phyloP scores from a whole-genome alignment of 2,888 invertebrate species.

The Strigamia crassipes region DNA sequence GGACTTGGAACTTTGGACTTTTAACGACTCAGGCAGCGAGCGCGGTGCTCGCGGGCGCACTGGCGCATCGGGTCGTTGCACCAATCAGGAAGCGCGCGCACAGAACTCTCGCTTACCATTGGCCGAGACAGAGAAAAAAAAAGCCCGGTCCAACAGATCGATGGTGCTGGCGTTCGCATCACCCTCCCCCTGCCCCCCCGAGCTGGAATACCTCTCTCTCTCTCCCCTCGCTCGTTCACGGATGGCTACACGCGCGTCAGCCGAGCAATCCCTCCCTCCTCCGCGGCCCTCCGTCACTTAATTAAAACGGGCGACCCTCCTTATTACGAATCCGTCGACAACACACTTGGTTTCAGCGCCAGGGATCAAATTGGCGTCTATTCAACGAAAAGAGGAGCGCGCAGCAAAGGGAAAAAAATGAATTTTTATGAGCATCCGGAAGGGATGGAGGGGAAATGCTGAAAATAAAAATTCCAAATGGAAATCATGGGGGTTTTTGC shows the following conservation, averaged over 20 bases:
- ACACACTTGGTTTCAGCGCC: not conserved
- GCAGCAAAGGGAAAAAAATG: not conserved
- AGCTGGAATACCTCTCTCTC: not conserved
- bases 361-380: not conserved
- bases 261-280: not conserved
- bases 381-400: not conserved
- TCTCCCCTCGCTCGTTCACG: not conserved
- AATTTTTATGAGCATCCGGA: constrained; percentile 10
- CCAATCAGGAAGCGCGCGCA: not conserved
- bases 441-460: not conserved
- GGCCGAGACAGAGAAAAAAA: not conserved
- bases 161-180: not conserved
- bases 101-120: not conserved
- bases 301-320: not conserved
- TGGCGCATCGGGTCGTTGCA: not conserved
- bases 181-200: not conserved
- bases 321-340: not conserved
- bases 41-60: not conserved
- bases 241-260: constrained; percentile 3
- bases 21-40: not conserved
- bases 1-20: not conserved
- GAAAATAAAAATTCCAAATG: not conserved
- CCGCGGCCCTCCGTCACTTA: not conserved
- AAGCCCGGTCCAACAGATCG: constrained; percentile 10
- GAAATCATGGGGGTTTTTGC: not conserved